Percentiles rank a stretch among this genome's conserved stretches.
Conservation (phyloP, 92 coral and sea anemone genomes). For the Epizoanthus ramosus region DNA sequence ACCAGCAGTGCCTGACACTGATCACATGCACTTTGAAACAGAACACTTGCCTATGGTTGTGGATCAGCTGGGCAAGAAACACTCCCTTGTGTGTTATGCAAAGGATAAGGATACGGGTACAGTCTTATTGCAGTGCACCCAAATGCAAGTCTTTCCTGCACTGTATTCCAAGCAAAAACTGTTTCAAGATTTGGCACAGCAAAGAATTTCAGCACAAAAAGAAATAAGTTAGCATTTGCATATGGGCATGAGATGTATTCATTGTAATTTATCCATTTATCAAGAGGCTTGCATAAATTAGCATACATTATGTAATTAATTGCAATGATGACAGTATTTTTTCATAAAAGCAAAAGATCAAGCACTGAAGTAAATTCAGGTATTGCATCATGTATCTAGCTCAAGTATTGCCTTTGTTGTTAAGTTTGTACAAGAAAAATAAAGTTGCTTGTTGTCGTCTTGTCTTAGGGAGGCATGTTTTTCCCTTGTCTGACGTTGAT, state of each 20-base stretch:
- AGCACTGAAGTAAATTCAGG: not conserved
- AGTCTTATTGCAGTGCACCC: not conserved
- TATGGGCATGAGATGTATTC: not conserved
- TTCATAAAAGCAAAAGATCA: not conserved
- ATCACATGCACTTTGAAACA: not conserved
- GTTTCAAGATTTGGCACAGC: conserved; percentile 15
- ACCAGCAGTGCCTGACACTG: not conserved
- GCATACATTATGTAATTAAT: not conserved
- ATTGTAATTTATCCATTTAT: not conserved
- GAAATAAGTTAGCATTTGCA: not conserved
- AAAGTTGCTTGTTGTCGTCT: too few relatives aligned
- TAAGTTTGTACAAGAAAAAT: not conserved
- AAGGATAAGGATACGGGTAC: too few relatives aligned
- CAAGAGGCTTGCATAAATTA: not conserved
- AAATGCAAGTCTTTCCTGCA: not conserved
- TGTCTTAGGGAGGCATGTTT: too few relatives aligned
- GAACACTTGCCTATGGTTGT: too few relatives aligned
- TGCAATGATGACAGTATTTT: not conserved
- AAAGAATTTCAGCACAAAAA: not conserved
- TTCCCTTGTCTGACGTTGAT: too few relatives aligned
- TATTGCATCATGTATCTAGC: not conserved
- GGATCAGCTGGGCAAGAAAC: too few relatives aligned
- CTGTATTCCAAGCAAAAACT: not conserved
- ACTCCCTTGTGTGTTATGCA: too few relatives aligned
- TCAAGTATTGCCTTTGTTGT: not conserved